These are phyloP conservation scores for Monarcha castaneiventris DNA, from an alignment of 2,113 vertebrate species.

Conservation along the genomic window DNA sequence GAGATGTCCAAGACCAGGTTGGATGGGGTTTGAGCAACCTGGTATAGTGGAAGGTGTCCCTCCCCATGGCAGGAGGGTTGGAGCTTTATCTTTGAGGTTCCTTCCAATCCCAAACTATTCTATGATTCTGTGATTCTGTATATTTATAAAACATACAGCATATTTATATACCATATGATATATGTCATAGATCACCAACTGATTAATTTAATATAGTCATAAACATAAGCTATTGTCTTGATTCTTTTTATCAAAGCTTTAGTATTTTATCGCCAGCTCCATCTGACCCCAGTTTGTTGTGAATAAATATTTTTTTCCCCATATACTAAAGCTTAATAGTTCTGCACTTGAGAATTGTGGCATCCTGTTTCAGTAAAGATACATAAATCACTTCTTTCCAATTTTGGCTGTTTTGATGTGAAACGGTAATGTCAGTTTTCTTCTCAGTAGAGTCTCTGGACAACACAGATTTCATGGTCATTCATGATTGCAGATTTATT, in stretches of 20 bases:
- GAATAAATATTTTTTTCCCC: background rate
- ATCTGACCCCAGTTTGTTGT: background rate
- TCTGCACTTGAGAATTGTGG: background rate
- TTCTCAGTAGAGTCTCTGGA: background rate
- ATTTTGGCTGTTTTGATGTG: background rate
- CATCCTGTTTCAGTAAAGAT: background rate
- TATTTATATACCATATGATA: background rate
- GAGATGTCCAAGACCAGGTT: background rate
- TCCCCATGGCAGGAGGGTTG: background rate
- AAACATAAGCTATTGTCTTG: background rate
- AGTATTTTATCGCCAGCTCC: background rate
- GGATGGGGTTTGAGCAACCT: background rate
- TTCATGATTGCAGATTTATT: fast-evolving
- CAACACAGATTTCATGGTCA: background rate
- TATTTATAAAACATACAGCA: background rate
- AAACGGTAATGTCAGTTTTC: background rate
- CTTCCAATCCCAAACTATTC: background rate
- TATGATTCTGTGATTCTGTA: background rate
- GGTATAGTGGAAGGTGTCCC: background rate
- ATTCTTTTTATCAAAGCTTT: background rate
- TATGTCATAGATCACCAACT: background rate
- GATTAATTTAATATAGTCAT: background rate
- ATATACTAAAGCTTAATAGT: background rate
- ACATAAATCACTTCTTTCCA: background rate
- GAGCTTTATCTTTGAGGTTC: background rate